Base-by-base conservation (phyloP, 2,888 invertebrate genomes). In the Agrochola macilenta region DNA sequence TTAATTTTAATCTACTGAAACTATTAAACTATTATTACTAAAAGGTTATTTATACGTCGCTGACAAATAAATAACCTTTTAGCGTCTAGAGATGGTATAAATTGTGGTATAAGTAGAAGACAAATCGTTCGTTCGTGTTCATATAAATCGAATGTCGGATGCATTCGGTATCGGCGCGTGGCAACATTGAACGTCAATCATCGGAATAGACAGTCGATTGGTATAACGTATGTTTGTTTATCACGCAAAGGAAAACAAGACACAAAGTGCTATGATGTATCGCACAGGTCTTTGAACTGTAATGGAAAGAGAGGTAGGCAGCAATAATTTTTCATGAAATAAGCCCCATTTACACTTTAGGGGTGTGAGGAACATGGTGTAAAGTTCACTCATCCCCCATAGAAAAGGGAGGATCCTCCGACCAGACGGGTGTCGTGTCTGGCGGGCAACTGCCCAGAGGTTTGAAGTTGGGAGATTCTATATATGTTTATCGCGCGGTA, bases 111-210 rank as follows among this genome's bases (percentile, higher is more conserved):
- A 17, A 54, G 30, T 11, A n/a, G 23, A 46, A 26, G 61, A 57
- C n/a, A 69, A 69, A 69, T 68, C n/a, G 65, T 26, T 43, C 5
- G 49, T 76, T 76, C 76, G 69, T 80, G 74, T 70, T 66, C 69
- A 52, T 61, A 76, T 66, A 70, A 61, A 80, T 81, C 35, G 66
- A 69, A 75, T 64, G 43, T 43, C 35, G 64, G 58, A 74, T 69
- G 74, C 70, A 68, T 65, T 61, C 70, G 66, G 70, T 66, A 72
- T 61, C 65, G 69, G 39, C 81, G 49, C 81, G 54, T 39, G 76
- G 49, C n/a, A 68, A 82, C 65, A 76, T 68, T 63, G 26, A 26
- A 68, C 82, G 81, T 81, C 76, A 58, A 81, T 71, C 81, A 81
- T 76, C 35, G 43, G 43, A 65, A 30, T 35, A 76, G 76, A 69